Evolutionary conservation across 2,797 vertebrate genomes (phyloP), one percentile per base, ranked within the genome.

Genomic region (Darevskia mixta): DNA sequence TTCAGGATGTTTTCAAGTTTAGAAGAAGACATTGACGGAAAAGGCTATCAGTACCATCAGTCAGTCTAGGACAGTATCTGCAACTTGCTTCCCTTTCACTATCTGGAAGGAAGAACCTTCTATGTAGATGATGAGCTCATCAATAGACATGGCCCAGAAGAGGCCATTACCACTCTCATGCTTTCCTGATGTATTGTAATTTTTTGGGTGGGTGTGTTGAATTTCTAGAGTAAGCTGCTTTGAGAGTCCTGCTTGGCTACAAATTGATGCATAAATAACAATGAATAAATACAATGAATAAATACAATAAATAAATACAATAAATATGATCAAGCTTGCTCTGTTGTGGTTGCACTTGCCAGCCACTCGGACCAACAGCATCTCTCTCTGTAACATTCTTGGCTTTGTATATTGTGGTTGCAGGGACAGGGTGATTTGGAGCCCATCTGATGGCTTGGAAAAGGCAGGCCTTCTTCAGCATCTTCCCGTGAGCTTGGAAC

Each of bases 391-490:
- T 5, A 29, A 20, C 3, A 10, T 41, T n/a, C 15, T 32, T 64
- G 35, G 4, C 25, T 77, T 66, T 79, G 76, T 3, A 3, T 7
- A 49, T 49, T 5, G 13, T 13, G 6, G 15, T 29, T 35, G 32
- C 8, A n/a, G 13, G 2, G n/a, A 61, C 10, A 10, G 29, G 8
- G 1, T 61, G 49, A 43, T 66, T 55, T 5, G 27, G 89, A 4
- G 0, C 91, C 78, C 0, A 87, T 89, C 25, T 91, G 3, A 91
- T 0, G 13, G 58, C 88, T 94, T 89, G 0, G 87, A 64, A 17
- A 88, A 91, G 10, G 91, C 92, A 0, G 91, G 88, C 3, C 35
- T 15, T 88, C 76, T 38, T 94, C 90, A 73, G 3, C 69, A 76
- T 82, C 41, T 11, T 32, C 20, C 20, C 9, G 27, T 64, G 8